phyloP scores from a whole-genome alignment of 2,888 invertebrate genomes.

The Vanessa cardui region DNA sequence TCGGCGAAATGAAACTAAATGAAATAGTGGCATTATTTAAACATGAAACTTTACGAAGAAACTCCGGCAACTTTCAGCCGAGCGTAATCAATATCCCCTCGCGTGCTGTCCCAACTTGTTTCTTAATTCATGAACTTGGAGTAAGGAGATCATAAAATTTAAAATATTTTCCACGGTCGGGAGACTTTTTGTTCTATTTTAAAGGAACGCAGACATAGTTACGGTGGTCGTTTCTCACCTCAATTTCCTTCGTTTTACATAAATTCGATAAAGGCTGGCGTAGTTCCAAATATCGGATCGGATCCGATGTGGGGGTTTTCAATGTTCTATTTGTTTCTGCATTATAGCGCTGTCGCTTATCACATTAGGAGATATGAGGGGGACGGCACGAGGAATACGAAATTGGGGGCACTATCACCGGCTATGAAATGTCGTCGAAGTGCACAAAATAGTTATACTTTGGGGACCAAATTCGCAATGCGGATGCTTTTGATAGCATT shows the following conservation, averaged over 20 bases:
- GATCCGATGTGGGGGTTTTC: conserved; percentile 44
- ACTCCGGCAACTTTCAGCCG: conserved; percentile 27
- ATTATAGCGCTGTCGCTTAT: conserved; percentile 46
- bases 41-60: conserved; percentile 26
- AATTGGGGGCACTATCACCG: conserved; percentile 34
- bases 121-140: conserved; percentile 39
- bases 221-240: conserved; percentile 61
- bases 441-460: conserved; percentile 35
- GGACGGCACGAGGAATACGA: conserved; percentile 34
- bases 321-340: conserved; percentile 48
- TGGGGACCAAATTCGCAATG: conserved; percentile 41
- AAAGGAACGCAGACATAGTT: conserved; percentile 47
- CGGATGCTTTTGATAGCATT: conserved; percentile 24
- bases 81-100: conserved; percentile 38
- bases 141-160: conserved; percentile 37
- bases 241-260: conserved; percentile 71
- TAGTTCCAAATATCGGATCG: conserved; percentile 57
- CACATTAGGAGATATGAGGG: conserved; percentile 38
- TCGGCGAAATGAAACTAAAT: conserved; percentile 22
- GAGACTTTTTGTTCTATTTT: conserved; percentile 36
- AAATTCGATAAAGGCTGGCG: conserved; percentile 73
- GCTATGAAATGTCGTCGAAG: conserved; percentile 34
- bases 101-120: conserved; percentile 40
- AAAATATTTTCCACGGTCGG: conserved; percentile 38
- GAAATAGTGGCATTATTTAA: conserved; percentile 26